Conservation (phyloP, 2,888 invertebrate species). For the Dryobota labecula region DNA sequence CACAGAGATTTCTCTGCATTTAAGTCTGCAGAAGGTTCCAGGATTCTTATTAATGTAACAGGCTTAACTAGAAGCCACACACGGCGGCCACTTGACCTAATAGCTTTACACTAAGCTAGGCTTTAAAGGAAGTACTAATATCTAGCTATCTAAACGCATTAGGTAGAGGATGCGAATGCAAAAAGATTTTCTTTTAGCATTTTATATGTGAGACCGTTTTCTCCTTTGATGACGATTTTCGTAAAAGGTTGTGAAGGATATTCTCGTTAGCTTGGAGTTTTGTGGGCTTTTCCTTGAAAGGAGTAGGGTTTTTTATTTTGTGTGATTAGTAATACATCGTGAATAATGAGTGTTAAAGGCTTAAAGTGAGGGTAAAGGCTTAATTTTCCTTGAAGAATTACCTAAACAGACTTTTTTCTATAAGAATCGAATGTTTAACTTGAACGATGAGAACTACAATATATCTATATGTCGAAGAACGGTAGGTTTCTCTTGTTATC, state of each 20-base stretch:
- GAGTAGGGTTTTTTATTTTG: background rate
- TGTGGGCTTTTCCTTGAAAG: background rate
- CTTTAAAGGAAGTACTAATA: slow-evolving; percentile 71
- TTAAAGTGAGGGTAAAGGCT: too few species aligned
- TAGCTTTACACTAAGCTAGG: slow-evolving; percentile 79
- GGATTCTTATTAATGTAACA: slow-evolving; percentile 79
- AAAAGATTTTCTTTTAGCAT: slow-evolving; percentile 53
- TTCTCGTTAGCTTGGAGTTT: slow-evolving; percentile 25
- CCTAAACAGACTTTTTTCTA: too few species aligned
- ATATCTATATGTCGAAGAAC: too few species aligned
- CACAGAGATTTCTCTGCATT: slow-evolving; percentile 44
- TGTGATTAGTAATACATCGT: background rate
- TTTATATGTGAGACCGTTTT: slow-evolving; percentile 22
- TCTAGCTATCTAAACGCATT: slow-evolving; percentile 64
- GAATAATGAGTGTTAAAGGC: background rate
- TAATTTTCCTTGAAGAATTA: too few species aligned
- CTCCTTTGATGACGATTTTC: slow-evolving; percentile 28
- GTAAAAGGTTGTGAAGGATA: slow-evolving; percentile 21
- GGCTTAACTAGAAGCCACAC: slow-evolving; percentile 82
- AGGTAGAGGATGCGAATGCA: slow-evolving; percentile 50
- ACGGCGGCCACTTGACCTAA: slow-evolving; percentile 82
- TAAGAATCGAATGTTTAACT: background rate
- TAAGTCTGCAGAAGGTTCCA: slow-evolving; percentile 37
- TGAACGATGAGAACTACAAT: background rate
- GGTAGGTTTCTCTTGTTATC: too few species aligned